Percentiles rank a stretch among this genome's conserved stretches.
Evolutionary conservation across 2,113 vertebrate genomes (phyloP).

Genomic region (Anser brachyrhynchus): DNA sequence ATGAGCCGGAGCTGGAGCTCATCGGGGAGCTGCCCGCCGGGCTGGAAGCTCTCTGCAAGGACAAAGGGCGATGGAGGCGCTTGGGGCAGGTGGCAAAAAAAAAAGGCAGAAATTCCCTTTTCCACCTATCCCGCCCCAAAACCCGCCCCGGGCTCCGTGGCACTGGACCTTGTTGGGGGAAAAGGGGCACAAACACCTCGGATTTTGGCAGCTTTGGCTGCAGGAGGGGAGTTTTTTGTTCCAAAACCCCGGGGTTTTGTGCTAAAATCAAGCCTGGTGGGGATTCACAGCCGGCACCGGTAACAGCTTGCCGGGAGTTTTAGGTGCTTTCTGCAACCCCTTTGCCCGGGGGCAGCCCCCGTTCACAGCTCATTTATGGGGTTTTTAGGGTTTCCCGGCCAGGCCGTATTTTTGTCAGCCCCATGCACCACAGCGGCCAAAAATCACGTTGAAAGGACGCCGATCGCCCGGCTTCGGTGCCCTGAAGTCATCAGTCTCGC

Average conservation of each 20-base stretch:
- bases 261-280: not conserved
- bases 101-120: not conserved
- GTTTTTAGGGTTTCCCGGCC: not conserved
- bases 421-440: not conserved
- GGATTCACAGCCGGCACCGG: not conserved
- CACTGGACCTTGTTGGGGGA: not conserved
- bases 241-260: fast-evolving
- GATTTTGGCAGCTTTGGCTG: not conserved
- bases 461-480: too few species aligned
- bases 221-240: fast-evolving
- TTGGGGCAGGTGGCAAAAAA: fast-evolving
- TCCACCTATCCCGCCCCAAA: not conserved
- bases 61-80: not conserved
- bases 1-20: conserved; percentile 81
- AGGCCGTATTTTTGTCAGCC: not conserved
- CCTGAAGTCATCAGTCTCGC: too few species aligned
- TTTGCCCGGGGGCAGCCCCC: not conserved
- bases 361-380: not conserved
- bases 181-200: not conserved
- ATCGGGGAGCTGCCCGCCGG: conserved; percentile 78
- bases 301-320: not conserved
- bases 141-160: fast-evolving
- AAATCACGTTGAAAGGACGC: not conserved
- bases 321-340: not conserved
- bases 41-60: conserved; percentile 82